Conservation (phyloP, 2,797 vertebrate genomes). For the Oreortyx pictus region DNA sequence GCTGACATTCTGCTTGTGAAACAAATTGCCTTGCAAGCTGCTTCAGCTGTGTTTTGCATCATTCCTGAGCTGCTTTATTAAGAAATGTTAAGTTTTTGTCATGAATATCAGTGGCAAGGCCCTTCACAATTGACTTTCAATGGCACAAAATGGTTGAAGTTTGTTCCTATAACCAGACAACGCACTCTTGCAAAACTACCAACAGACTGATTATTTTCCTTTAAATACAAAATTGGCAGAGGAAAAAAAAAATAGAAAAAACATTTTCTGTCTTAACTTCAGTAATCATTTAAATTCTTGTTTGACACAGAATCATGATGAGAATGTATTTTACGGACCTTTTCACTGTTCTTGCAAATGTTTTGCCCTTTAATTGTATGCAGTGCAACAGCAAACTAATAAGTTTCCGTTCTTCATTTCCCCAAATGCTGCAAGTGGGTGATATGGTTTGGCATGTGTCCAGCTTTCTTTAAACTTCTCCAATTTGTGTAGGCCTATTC, state of each 20-base stretch:
- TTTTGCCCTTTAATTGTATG: slow-evolving; percentile 1
- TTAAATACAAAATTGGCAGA: not conserved
- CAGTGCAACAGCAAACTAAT: slow-evolving; percentile 45
- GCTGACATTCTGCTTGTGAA: slow-evolving; percentile 69
- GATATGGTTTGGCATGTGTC: slow-evolving; percentile 67
- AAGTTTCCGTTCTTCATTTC: slow-evolving; percentile 62
- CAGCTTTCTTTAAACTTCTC: slow-evolving; percentile 71
- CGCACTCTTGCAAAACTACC: not conserved
- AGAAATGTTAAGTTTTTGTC: slow-evolving; percentile 54
- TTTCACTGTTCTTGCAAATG: slow-evolving; percentile 53
- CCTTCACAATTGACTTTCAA: slow-evolving; percentile 16
- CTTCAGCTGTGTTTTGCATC: slow-evolving; percentile 60
- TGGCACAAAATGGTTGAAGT: not conserved
- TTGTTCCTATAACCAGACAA: not conserved
- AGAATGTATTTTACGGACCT: not conserved
- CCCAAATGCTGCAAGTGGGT: slow-evolving; percentile 64
- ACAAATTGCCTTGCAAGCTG: slow-evolving; percentile 60
- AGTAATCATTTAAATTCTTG: not conserved
- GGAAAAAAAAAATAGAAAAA: not conserved
- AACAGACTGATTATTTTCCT: not conserved
- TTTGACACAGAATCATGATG: not conserved
- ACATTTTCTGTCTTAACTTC: not conserved
- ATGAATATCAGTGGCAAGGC: slow-evolving; percentile 48
- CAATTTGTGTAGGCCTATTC: slow-evolving; percentile 69
- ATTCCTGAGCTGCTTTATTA: slow-evolving; percentile 54